phyloP scores from a whole-genome alignment of 2,113 vertebrate genomes.

The Nannospalax galili region DNA sequence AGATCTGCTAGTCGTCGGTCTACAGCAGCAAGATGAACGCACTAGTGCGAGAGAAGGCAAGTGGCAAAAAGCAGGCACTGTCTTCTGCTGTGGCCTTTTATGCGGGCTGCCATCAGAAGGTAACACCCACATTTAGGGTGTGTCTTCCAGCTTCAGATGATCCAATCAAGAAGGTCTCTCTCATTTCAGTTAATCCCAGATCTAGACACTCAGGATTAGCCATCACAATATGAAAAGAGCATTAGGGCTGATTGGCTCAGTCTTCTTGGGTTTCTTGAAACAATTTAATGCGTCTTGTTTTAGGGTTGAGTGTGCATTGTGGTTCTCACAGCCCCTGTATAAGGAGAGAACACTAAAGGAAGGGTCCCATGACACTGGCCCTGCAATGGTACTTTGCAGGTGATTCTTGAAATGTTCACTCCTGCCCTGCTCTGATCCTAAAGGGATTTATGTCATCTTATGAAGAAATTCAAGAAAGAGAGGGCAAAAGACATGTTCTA shows the following conservation, averaged over 20 bases:
- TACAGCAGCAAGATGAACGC: no score
- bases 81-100: no score
- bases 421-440: not conserved
- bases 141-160: no score
- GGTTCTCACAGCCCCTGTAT: not conserved
- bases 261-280: not conserved
- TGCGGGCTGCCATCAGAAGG: no score
- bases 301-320: not conserved
- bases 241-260: not conserved
- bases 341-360: not conserved
- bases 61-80: no score
- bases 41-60: no score
- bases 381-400: not conserved
- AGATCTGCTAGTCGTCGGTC: no score
- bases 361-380: not conserved
- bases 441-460: not conserved
- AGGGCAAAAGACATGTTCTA: not conserved
- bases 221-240: not conserved
- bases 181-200: no score
- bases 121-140: no score
- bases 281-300: conserved; percentile 5
- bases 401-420: not conserved
- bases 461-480: not conserved
- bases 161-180: no score
- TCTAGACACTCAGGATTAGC: no score